These are phyloP conservation scores for Oncopodura yosiiana DNA, from an alignment of 1,140 invertebrate species.

Conservation along the genomic window DNA sequence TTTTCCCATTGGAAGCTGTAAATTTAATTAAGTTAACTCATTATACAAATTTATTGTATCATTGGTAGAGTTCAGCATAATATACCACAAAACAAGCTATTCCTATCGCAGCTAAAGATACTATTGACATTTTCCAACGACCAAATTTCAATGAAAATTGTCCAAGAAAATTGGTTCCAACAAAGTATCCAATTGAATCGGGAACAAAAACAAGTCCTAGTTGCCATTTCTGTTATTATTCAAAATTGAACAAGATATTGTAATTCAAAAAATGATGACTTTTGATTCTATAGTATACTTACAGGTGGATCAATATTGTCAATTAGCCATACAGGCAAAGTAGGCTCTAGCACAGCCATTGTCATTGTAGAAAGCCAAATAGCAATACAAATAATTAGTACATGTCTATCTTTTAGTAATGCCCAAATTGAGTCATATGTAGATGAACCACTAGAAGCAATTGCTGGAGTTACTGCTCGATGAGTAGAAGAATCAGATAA, in stretches of 20 bases:
- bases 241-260: neutral
- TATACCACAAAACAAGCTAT: conserved; percentile 52
- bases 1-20: conserved; percentile 52
- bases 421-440: conserved; percentile 13
- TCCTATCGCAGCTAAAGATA: conserved; percentile 53
- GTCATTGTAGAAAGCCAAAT: conserved; percentile 60
- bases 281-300: conserved; percentile 1
- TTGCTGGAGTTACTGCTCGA: neutral
- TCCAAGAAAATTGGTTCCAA: conserved; percentile 68
- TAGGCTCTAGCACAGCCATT: conserved; percentile 70
- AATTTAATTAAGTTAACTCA: conserved; percentile 8
- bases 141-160: conserved; percentile 52
- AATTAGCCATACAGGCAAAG: conserved; percentile 70
- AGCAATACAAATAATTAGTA: conserved; percentile 33
- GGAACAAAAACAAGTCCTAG: conserved; percentile 70
- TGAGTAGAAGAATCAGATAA: no score
- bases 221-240: conserved; percentile 54
- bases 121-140: conserved; percentile 51
- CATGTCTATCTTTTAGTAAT: conserved; percentile 25
- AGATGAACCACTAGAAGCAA: no score
- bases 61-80: conserved; percentile 6
- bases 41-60: neutral
- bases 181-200: conserved; percentile 67
- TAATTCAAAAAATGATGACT: neutral
- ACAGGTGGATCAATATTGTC: conserved; percentile 60